These are phyloP conservation scores for Drosophila chauvacae DNA, from an alignment of 1,140 invertebrate genomes.

Conservation along the genomic window DNA sequence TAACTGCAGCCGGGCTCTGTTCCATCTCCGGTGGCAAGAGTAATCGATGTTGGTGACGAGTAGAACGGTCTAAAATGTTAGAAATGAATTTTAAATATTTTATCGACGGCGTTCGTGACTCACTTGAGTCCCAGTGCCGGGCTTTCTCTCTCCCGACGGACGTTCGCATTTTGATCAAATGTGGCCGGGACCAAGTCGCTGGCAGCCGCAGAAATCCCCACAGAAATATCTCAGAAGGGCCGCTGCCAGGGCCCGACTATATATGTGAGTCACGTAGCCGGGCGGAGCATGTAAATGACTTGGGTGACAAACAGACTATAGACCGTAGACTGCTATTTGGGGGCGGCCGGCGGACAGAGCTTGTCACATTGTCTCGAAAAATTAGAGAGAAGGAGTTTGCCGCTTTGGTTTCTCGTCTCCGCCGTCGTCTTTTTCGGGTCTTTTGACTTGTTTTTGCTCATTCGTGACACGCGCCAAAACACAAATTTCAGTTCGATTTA, in stretches of 20 bases:
- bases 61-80: slow-evolving; percentile 64
- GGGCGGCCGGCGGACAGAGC: slow-evolving; percentile 44
- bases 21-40: slow-evolving; percentile 40
- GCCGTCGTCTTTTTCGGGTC: slow-evolving; percentile 33
- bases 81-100: slow-evolving; percentile 84
- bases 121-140: slow-evolving; percentile 53
- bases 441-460: slow-evolving; percentile 58
- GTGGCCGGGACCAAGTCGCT: slow-evolving; percentile 50
- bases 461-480: slow-evolving; percentile 81
- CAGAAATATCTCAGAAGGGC: slow-evolving; percentile 39
- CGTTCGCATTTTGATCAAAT: slow-evolving; percentile 78
- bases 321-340: slow-evolving; percentile 45
- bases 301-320: slow-evolving; percentile 78
- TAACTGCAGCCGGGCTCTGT: slow-evolving; percentile 10
- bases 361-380: slow-evolving; percentile 78
- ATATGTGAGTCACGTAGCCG: slow-evolving; percentile 77
- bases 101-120: slow-evolving; percentile 77
- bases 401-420: slow-evolving; percentile 38
- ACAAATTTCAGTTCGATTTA: slow-evolving; percentile 81
- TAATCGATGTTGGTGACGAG: slow-evolving; percentile 47
- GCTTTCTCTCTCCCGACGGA: slow-evolving; percentile 36
- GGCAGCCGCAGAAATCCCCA: slow-evolving; percentile 58
- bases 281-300: slow-evolving; percentile 81
- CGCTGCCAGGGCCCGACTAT: slow-evolving; percentile 36
- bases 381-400: slow-evolving; percentile 44